These are phyloP conservation scores for Platysteira castanea DNA, from an alignment of 2,113 vertebrate genomes.

Conservation along the genomic window DNA sequence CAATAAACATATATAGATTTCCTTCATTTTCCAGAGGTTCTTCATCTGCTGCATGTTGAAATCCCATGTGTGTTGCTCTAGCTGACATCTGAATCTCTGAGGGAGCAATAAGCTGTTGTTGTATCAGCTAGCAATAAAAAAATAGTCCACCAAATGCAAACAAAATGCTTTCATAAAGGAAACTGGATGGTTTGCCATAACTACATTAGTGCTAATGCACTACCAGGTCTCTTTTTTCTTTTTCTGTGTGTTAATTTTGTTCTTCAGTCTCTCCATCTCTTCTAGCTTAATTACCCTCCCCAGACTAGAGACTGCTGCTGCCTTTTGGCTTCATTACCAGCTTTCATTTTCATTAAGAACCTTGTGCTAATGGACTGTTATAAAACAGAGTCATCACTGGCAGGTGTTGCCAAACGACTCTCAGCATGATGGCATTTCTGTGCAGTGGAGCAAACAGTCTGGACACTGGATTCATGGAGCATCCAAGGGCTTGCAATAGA, in stretches of 20 bases:
- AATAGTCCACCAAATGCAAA: neutral
- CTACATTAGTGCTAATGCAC: conserved; percentile 48
- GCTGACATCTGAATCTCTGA: conserved; percentile 25
- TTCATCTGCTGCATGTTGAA: neutral
- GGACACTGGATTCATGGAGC: conserved; percentile 23
- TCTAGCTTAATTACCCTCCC: conserved; percentile 70
- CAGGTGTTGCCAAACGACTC: conserved; percentile 67
- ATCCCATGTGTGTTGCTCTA: neutral
- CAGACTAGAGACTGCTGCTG: conserved; percentile 64
- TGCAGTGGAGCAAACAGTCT: conserved; percentile 57
- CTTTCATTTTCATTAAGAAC: conserved; percentile 81
- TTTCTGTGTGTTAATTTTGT: conserved; percentile 68
- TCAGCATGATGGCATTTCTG: conserved; percentile 66
- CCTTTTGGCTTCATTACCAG: conserved; percentile 76
- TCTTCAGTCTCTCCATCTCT: conserved; percentile 20
- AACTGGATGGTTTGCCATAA: conserved; percentile 34
- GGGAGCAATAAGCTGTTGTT: conserved; percentile 3
- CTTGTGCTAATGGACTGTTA: conserved; percentile 73
- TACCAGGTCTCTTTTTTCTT: conserved; percentile 55
- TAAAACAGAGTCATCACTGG: conserved; percentile 69
- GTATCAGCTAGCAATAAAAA: conserved; percentile 14
- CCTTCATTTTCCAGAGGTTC: neutral
- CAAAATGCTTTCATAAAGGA: conserved; percentile 9
- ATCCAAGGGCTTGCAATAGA: conserved; percentile 15
- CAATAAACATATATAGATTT: neutral